phyloP scores from a whole-genome alignment of 2,113 vertebrate genomes.

The Cyprinodon tularosa region DNA sequence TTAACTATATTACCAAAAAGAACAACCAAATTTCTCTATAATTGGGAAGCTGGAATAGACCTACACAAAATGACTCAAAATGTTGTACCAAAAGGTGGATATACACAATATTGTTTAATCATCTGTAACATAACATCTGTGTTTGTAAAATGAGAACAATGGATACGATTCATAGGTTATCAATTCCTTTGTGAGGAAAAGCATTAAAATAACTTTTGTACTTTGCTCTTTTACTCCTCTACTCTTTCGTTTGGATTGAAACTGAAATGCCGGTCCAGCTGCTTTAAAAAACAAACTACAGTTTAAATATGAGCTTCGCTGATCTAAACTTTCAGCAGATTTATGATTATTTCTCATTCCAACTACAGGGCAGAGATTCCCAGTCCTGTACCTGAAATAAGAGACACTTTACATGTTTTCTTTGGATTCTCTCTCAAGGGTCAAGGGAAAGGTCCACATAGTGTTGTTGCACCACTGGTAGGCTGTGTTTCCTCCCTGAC shows the following conservation, averaged over 20 bases:
- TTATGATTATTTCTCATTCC: neutral
- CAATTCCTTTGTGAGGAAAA: no score
- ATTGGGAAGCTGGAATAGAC: neutral
- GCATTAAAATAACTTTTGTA: no score
- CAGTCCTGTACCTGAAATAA: neutral
- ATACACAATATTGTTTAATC: no score
- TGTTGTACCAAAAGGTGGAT: neutral
- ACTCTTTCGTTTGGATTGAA: neutral
- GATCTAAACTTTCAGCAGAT: neutral
- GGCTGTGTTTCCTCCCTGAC: constrained; percentile 37
- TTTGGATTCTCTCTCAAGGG: constrained; percentile 43
- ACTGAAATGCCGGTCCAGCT: no score
- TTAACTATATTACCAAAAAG: neutral
- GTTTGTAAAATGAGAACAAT: no score
- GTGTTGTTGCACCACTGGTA: constrained; percentile 63
- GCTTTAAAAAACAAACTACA: neutral
- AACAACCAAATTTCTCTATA: neutral
- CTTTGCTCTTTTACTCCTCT: neutral
- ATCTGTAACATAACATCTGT: no score
- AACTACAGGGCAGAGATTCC: constrained; percentile 7
- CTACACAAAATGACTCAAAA: neutral
- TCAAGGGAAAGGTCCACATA: constrained; percentile 70
- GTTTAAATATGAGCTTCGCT: neutral
- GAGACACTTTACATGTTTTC: constrained; percentile 17
- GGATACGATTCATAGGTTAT: no score